Percentiles rank a stretch among this genome's conserved stretches.
These are phyloP conservation scores for Muschampia plurimacula DNA, from an alignment of 2,888 invertebrate species.

Conservation along the genomic window DNA sequence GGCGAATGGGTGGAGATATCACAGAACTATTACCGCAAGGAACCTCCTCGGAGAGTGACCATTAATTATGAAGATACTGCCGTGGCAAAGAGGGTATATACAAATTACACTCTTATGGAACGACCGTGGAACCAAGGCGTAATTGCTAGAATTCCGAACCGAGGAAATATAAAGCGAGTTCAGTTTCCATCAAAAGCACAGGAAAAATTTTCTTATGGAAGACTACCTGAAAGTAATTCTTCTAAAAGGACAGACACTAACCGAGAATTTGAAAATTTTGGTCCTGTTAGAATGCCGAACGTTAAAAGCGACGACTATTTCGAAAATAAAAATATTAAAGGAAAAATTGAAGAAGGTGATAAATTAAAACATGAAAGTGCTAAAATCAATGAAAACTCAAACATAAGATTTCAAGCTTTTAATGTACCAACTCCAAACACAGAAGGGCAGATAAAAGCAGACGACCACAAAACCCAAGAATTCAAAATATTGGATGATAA, in stretches of 20 bases:
- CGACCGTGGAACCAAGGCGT: conserved; percentile 49
- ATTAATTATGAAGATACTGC: conserved; percentile 42
- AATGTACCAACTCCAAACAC: background rate
- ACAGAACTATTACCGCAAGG: conserved; percentile 67
- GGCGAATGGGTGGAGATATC: conserved; percentile 79
- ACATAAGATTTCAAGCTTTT: background rate
- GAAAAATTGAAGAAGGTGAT: background rate
- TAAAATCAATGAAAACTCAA: background rate
- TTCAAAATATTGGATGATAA: background rate
- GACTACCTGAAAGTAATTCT: background rate
- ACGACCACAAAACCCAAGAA: background rate
- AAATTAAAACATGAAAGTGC: background rate
- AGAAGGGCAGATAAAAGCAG: background rate
- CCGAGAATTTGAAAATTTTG: background rate
- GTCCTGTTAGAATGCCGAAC: conserved; percentile 9
- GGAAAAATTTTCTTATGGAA: background rate
- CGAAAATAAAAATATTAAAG: background rate
- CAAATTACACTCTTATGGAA: conserved; percentile 58
- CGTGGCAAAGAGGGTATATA: conserved; percentile 48
- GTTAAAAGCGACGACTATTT: background rate
- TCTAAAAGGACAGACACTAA: background rate
- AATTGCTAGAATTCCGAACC: conserved; percentile 57
- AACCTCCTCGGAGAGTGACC: conserved; percentile 47
- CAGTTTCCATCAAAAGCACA: conserved; percentile 26
- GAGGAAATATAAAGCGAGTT: conserved; percentile 58